Conservation (phyloP, 1,140 invertebrate genomes). For the Manduca sexta region DNA sequence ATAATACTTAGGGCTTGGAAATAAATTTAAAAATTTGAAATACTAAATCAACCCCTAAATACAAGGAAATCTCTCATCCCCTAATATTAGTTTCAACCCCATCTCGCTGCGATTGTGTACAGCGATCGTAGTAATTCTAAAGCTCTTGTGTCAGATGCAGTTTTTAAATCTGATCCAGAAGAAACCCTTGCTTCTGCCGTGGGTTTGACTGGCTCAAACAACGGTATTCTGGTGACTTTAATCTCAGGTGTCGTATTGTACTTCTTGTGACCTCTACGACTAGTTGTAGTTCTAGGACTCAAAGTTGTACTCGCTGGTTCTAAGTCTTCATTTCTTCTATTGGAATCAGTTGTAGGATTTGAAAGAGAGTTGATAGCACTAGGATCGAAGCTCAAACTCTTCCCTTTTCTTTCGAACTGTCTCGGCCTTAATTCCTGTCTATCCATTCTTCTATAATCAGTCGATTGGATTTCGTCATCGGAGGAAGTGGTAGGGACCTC, state of each 20-base stretch:
- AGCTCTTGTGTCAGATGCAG: constrained; percentile 80
- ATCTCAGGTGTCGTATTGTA: constrained; percentile 35
- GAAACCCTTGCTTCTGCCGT: constrained; percentile 66
- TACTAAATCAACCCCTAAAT: constrained; percentile 35
- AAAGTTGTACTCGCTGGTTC: constrained; percentile 35
- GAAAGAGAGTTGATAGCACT: constrained; percentile 52
- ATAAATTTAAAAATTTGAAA: constrained; percentile 4
- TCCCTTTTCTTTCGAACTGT: constrained; percentile 43
- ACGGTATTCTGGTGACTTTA: constrained; percentile 29
- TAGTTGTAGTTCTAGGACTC: constrained; percentile 33
- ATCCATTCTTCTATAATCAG: constrained; percentile 45
- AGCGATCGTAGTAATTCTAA: constrained; percentile 86
- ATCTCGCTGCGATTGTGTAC: constrained; percentile 86
- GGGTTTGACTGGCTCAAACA: constrained; percentile 32
- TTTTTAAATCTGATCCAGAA: constrained; percentile 52
- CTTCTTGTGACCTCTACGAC: constrained; percentile 35
- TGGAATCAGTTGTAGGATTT: constrained; percentile 37
- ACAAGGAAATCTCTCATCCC: constrained; percentile 25
- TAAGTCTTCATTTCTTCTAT: constrained; percentile 36
- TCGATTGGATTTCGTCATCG: constrained; percentile 33
- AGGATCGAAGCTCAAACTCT: constrained; percentile 51
- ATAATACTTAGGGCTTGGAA: constrained; percentile 25
- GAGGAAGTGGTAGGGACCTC: constrained; percentile 37
- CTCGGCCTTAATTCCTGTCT: constrained; percentile 27
- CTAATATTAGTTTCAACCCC: constrained; percentile 66